Evolutionary conservation across 2,113 vertebrate genomes (phyloP).

Genomic region (Orycteropus afer): DNA sequence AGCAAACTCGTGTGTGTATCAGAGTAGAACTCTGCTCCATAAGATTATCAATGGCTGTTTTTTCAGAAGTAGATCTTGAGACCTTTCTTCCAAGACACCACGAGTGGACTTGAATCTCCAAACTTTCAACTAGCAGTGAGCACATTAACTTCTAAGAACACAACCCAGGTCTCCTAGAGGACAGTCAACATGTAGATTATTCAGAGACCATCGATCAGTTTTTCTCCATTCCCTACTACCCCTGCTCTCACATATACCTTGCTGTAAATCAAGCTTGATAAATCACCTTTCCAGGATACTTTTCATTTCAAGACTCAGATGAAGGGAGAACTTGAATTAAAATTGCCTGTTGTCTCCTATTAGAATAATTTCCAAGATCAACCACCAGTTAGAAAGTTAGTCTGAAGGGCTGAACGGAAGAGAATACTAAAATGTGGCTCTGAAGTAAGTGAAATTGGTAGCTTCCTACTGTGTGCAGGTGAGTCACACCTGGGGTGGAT

Average conservation of each 20-base stretch:
- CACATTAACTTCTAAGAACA: not conserved
- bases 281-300: not conserved
- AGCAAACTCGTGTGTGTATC: not conserved
- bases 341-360: not conserved
- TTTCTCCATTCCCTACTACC: not conserved
- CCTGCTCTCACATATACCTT: not conserved
- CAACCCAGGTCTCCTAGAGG: not conserved
- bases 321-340: not conserved
- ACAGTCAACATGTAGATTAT: not conserved
- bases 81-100: not conserved
- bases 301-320: not conserved
- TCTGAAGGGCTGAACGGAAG: not conserved
- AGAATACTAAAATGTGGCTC: not conserved
- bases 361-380: not conserved
- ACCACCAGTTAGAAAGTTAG: not conserved
- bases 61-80: not conserved
- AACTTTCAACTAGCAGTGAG: not conserved
- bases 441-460: not conserved
- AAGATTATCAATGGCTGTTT: not conserved
- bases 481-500: not conserved
- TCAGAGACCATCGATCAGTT: not conserved
- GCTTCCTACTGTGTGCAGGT: not conserved
- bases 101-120: not conserved
- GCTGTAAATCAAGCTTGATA: not conserved
- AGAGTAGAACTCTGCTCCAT: not conserved